Conservation (phyloP, 2,888 invertebrate species). For the Erebia epiphron region DNA sequence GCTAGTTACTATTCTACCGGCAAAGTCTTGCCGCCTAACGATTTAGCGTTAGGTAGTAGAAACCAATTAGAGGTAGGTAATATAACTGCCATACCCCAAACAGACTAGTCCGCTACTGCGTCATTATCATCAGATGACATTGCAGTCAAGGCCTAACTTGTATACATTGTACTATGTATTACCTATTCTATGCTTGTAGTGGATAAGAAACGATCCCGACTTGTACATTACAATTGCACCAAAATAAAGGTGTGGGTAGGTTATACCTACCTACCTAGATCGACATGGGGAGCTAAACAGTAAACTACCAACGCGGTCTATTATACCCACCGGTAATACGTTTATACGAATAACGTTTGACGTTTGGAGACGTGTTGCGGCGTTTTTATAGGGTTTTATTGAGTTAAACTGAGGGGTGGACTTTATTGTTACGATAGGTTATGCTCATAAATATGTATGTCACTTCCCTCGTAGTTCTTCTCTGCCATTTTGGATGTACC, state of each 20-base stretch:
- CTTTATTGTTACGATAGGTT: not conserved
- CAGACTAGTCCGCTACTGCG: no score
- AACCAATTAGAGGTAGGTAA: no score
- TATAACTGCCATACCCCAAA: no score
- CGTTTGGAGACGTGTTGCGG: constrained; percentile 38
- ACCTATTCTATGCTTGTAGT: no score
- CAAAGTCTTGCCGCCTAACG: no score
- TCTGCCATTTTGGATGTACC: not conserved
- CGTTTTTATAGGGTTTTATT: constrained; percentile 39
- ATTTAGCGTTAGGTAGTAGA: no score
- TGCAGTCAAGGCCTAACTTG: no score
- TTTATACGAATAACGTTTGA: constrained; percentile 25
- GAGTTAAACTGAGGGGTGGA: constrained; percentile 15
- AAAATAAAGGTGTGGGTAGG: not conserved
- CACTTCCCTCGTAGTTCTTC: not conserved
- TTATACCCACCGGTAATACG: constrained; percentile 6
- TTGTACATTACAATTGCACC: not conserved
- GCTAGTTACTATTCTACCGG: no score
- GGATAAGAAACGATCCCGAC: constrained; percentile 1
- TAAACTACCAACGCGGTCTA: constrained; percentile 6
- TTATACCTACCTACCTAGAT: no score
- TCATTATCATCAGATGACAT: no score
- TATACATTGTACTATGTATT: no score
- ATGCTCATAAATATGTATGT: not conserved
- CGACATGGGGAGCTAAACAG: not conserved